Base-by-base conservation (phyloP, 1,140 invertebrate species). In the Danaus plexippus region DNA sequence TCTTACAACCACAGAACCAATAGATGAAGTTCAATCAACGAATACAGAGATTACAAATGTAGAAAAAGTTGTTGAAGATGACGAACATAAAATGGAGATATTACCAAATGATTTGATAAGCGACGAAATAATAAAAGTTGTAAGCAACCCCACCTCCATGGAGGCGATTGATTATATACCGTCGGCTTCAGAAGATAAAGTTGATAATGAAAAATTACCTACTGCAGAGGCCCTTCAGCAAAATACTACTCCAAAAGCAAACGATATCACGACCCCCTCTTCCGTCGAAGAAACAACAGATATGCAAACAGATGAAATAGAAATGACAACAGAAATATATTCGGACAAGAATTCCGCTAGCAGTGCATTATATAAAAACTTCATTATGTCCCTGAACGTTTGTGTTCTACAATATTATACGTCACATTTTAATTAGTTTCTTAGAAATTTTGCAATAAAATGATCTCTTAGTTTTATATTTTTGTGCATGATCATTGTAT, bases 171-270 rank as follows among this genome's bases (percentile, higher is more conserved):
- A 54, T 44, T 47, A 59, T 43, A 56, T 47, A 42, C 56, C 48
- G 11, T n/a, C 41, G 18, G 52, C 52, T 2, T 52, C 47, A 43
- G 56, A 69, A 57, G 55, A 66, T 49, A 64, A 58, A 61, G 57
- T 13, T 18, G 60, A 64, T 51, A 61, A 60, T 59, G 71, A 73
- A 46, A 51, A 69, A 41, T 53, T 77, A 51, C 82, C 79, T 11
- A 75, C 82, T 11, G 77, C 79, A 12, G 76, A 80, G 60, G 80
- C 79, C 11, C 51, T 81, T 7, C 79, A 82, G 63, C 71, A 83
- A 66, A 73, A 72, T 55, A 66, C 59, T 2, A 77, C 59, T 52
- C 63, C 73, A 9, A 57, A 59, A 15, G 11, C 41, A 32, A 32
- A 32, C 22, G 22, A 32, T 7, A 32, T 4, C 22, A 32, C 22